Evolutionary conservation across 2,888 invertebrate species (phyloP).

Genomic region (Oscheius onirici): DNA sequence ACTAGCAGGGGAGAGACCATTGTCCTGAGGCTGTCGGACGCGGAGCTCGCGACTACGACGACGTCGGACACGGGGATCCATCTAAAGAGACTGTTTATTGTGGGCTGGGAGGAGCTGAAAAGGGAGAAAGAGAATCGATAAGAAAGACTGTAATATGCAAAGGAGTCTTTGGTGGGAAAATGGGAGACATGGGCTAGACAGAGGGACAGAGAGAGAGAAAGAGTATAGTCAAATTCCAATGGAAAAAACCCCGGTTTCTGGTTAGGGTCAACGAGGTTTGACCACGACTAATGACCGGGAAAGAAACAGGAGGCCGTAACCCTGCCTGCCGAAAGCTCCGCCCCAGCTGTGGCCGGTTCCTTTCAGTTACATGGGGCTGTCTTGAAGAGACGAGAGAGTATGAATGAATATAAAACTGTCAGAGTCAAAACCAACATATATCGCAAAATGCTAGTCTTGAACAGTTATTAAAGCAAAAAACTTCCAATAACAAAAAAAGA

Average conservation of each 20-base stretch:
- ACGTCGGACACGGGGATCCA: slow-evolving; percentile 25
- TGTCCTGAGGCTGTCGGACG: slow-evolving; percentile 17
- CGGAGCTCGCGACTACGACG: slow-evolving; percentile 17
- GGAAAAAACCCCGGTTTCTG: background rate
- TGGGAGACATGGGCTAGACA: background rate
- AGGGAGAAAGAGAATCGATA: background rate
- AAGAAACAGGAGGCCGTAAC: background rate
- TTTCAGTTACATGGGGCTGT: no score
- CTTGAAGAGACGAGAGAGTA: no score
- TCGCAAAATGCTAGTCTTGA: no score
- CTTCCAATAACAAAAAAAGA: no score
- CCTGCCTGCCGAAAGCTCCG: no score
- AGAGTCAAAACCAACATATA: no score
- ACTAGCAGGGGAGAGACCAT: slow-evolving; percentile 60
- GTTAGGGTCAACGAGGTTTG: no score
- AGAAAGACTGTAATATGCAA: background rate
- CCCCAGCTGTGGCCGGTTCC: no score
- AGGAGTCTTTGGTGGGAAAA: background rate
- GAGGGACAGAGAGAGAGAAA: slow-evolving; percentile 13
- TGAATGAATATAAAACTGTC: no score
- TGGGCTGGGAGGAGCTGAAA: background rate
- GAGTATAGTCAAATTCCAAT: background rate
- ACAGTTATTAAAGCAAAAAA: no score
- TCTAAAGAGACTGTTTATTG: slow-evolving; percentile 3
- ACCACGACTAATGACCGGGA: background rate